Conservation (phyloP, 2,888 invertebrate species). For the Pristionchus maxplancki region DNA sequence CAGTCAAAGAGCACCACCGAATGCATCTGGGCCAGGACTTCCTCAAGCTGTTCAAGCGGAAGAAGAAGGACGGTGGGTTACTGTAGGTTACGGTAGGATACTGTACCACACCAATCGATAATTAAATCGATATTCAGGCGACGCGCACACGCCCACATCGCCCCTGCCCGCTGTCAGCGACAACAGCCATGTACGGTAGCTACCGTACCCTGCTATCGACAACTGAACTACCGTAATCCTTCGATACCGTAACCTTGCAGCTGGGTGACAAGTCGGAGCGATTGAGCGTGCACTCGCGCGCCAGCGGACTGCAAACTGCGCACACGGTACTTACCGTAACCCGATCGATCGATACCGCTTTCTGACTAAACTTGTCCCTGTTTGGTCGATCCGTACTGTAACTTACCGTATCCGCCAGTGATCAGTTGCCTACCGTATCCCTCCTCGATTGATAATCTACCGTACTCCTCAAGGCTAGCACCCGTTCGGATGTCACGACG, state of each 20-base stretch:
- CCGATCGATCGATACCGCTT: not conserved
- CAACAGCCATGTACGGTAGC: not conserved
- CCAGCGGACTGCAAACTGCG: not conserved
- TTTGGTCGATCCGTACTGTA: no score
- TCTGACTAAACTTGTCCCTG: no score
- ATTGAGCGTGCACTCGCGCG: not conserved
- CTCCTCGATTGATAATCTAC: no score
- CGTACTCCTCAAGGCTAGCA: no score
- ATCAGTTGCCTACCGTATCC: no score
- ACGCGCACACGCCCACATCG: not conserved
- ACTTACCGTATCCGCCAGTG: not conserved
- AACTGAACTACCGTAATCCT: not conserved
- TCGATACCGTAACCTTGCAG: not conserved
- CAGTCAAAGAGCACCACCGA: not conserved
- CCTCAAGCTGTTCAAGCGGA: conserved; percentile 19
- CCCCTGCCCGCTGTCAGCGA: not conserved
- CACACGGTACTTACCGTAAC: not conserved
- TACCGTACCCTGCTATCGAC: not conserved
- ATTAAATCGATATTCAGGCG: not conserved
- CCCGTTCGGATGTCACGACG: no score
- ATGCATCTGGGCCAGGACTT: not conserved
- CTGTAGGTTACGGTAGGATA: no score
- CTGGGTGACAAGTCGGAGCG: not conserved
- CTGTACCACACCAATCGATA: no score
- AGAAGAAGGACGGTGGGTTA: not conserved